Conservation (phyloP, 2,888 invertebrate genomes). For the Steinernema carpocapsae region DNA sequence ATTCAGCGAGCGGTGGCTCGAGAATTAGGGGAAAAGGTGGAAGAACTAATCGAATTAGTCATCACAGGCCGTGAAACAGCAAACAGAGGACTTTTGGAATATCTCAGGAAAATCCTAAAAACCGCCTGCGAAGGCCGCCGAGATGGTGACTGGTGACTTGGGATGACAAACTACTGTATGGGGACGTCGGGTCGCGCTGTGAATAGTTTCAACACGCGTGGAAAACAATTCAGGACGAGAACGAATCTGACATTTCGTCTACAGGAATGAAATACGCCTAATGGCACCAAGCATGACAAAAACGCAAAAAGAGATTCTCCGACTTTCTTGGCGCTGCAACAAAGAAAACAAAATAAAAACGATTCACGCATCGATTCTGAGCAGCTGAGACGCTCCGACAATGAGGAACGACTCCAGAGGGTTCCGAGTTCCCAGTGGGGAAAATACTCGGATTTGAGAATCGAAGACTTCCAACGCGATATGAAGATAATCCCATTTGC, state of each 20-base stretch:
- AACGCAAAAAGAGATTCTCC: background rate
- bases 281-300: constrained; percentile 4
- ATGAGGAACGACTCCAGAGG: too few species aligned
- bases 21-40: too few species aligned
- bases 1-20: background rate
- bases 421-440: constrained; percentile 20
- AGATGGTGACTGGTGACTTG: too few species aligned
- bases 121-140: too few species aligned
- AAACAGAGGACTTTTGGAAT: background rate
- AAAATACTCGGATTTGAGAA: constrained; percentile 1
- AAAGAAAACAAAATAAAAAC: constrained; percentile 5
- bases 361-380: constrained; percentile 17
- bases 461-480: background rate
- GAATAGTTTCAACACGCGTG: too few species aligned
- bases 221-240: background rate
- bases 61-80: background rate
- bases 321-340: background rate
- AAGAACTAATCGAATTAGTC: constrained; percentile 23
- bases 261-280: background rate
- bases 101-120: too few species aligned
- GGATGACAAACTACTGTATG: too few species aligned
- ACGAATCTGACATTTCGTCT: background rate
- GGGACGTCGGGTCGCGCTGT: too few species aligned
- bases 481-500: constrained; percentile 25
- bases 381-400: too few species aligned